Percentiles rank a stretch among this genome's conserved stretches.
Evolutionary conservation across 2,888 invertebrate species (phyloP).

Genomic region (Pediacus dermestoides): DNA sequence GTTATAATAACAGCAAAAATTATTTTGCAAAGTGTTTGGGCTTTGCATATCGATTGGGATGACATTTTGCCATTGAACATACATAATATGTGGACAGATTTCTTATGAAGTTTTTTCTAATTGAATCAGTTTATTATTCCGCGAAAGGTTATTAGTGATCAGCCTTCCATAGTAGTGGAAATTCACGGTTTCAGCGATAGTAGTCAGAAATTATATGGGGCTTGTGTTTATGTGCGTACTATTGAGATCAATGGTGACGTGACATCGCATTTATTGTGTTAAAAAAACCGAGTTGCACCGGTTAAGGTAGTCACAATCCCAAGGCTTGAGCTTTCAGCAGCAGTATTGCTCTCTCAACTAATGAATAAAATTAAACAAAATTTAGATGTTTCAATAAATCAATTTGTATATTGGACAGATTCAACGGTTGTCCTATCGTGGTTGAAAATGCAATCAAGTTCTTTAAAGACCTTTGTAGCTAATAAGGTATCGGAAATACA

Average conservation of each 20-base stretch:
- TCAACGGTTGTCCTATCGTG: not conserved
- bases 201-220: not conserved
- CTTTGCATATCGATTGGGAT: too few species aligned
- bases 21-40: too few species aligned
- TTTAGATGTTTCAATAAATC: not conserved
- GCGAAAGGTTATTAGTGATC: too few species aligned
- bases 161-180: too few species aligned
- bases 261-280: not conserved
- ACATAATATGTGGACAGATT: too few species aligned
- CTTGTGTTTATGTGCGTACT: not conserved
- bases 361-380: not conserved
- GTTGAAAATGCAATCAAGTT: not conserved
- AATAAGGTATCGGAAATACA: constrained; percentile 8
- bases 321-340: not conserved
- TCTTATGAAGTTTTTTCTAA: too few species aligned
- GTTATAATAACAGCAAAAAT: too few species aligned
- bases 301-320: not conserved
- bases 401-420: not conserved
- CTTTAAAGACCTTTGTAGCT: not conserved
- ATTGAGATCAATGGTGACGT: not conserved
- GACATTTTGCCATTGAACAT: too few species aligned
- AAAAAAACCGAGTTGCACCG: not conserved
- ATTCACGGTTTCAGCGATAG: not conserved
- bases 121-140: too few species aligned
- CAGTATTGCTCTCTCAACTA: not conserved